Base-by-base conservation (phyloP, 2,113 vertebrate genomes). In the Erythrocercus mccallii region DNA sequence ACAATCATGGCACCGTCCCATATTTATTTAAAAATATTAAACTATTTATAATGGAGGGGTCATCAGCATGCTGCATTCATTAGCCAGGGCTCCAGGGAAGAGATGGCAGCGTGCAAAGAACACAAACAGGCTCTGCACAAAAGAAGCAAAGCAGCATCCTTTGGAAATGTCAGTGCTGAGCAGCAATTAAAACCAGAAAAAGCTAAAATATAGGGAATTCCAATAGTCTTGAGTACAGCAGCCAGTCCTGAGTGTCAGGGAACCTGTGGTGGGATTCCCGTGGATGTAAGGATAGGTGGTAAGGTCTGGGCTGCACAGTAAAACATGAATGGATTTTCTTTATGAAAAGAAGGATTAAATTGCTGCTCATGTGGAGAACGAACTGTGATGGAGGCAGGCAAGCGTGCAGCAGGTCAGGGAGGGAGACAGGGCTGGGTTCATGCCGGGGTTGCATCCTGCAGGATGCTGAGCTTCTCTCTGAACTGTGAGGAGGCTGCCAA, bases 11-110 rank as follows among this genome's bases (percentile, higher is more conserved):
- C 91, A 92, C 71, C 45, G 44, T 80, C 91, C 71, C 47, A 33
- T 93, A 86, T 91, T 95, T 96, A 95, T 86, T 96, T 94, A 9
- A 97, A 96, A 96, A 71, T 93, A 94, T 94, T 91, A 83, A 91
- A 94, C 69, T 96, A 65, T 93, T 95, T 93, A 81, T 95, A 94
- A 94, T 84, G 82, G 45, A 51, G 82, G 62, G 88, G 95, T 93
- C 94, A 95, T 72, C 79, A 86, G 62, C 74, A 66, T 89, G 89
- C 84, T 80, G 86, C 82, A 82, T 92, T 95, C 69, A 79, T 90
- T 94, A 96, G 60, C 33, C 30, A 87, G 81, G 79, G 90, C 87
- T 95, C 85, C 79, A 65, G 94, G 94, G 88, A 83, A 74, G 87
- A 95, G 89, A 33, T 11, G 4, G 86, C 86, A 96, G 71, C 1